phyloP scores from a whole-genome alignment of 2,797 vertebrate genomes.

The Trachurus trachurus region DNA sequence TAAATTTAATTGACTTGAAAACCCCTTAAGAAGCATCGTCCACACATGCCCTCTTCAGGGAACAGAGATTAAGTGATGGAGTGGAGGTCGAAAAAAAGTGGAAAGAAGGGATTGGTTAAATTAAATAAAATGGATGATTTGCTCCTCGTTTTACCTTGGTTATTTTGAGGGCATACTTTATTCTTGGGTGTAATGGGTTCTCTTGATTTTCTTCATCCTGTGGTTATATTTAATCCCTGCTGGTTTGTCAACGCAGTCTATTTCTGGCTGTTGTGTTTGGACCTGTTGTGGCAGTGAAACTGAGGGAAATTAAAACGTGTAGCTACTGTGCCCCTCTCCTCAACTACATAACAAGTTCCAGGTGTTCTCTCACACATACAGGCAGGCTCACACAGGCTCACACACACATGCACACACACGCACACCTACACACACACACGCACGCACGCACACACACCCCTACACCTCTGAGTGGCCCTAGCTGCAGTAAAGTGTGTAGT shows the following conservation, averaged over 20 bases:
- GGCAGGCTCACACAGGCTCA: constrained; percentile 17
- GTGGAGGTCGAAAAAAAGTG: neutral
- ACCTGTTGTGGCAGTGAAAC: constrained; percentile 51
- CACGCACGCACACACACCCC: constrained; percentile 17
- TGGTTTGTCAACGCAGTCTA: constrained; percentile 23
- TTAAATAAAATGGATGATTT: constrained; percentile 22
- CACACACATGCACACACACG: constrained; percentile 2
- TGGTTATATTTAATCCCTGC: constrained; percentile 27
- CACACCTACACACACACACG: constrained; percentile 21
- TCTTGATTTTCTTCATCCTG: constrained; percentile 37
- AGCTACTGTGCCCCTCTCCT: constrained; percentile 67
- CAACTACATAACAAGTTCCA: constrained; percentile 75
- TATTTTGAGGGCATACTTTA: constrained; percentile 23
- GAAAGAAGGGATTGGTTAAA: constrained; percentile 9
- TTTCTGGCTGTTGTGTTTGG: constrained; percentile 55
- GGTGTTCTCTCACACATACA: constrained; percentile 57
- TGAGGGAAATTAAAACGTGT: constrained; percentile 58
- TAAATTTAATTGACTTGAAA: constrained; percentile 57
- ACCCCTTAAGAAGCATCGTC: constrained; percentile 14
- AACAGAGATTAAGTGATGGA: constrained; percentile 3
- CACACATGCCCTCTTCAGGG: constrained; percentile 47
- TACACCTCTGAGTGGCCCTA: constrained; percentile 39
- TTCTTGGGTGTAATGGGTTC: constrained; percentile 27
- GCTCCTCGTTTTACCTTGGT: constrained; percentile 20
- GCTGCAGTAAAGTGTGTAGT: constrained; percentile 29